Evolutionary conservation across 2,888 invertebrate genomes (phyloP).

Genomic region (Cybosia mesomella): DNA sequence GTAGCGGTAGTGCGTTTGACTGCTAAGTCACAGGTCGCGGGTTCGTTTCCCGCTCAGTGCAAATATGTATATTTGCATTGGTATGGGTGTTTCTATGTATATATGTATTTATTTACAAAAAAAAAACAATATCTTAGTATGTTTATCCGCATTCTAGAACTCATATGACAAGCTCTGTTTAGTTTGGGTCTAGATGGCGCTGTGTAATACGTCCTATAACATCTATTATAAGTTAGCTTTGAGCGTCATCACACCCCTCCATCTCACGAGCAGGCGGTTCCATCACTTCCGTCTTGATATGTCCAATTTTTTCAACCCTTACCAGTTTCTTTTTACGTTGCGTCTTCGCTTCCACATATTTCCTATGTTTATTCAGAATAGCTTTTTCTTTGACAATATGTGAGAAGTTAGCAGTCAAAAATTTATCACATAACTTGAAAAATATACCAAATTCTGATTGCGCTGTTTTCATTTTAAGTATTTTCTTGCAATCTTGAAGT

Average conservation of each 20-base stretch:
- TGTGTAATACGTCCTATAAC: no score
- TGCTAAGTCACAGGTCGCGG: no score
- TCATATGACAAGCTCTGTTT: no score
- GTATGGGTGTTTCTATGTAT: no score
- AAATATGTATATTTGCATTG: no score
- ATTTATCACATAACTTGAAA: background rate
- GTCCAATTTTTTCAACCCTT: background rate
- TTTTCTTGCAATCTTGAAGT: background rate
- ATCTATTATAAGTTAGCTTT: no score
- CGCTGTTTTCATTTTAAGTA: background rate
- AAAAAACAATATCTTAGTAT: no score
- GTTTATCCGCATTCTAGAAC: no score
- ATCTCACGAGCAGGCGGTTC: background rate
- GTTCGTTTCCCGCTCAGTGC: no score
- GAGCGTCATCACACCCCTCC: background rate
- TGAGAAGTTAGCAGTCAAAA: background rate
- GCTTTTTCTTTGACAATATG: background rate
- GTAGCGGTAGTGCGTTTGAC: no score
- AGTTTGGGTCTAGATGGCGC: no score
- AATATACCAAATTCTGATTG: background rate
- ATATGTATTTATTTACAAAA: no score
- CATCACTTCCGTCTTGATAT: background rate
- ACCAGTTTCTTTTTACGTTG: background rate
- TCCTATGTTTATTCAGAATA: slow-evolving; percentile 1
- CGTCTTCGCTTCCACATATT: background rate